Base-by-base conservation (phyloP, 2,888 invertebrate species). In the Agrotis segetum region DNA sequence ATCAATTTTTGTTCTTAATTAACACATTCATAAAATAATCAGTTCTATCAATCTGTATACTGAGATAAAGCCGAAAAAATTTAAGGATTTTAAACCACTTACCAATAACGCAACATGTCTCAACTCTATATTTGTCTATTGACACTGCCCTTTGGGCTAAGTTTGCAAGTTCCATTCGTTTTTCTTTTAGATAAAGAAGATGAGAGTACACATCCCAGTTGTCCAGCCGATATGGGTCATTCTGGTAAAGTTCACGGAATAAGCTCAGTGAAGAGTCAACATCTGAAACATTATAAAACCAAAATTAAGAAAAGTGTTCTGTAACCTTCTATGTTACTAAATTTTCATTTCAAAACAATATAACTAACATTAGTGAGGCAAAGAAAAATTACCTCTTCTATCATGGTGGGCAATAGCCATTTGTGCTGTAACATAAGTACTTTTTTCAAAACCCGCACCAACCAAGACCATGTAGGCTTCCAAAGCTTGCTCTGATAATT, bases 51-150 rank as follows among this genome's bases (percentile, higher is more conserved):
- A 14, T 21, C 17, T 21, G 6, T 40, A 44, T 11, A n/a, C 9
- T 24, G 0, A 53, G n/a, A 40, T 13, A 55, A 5, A 9, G 34
- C 7, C 2, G 19, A n/a, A n/a, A n/a, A n/a, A n/a, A 47, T 19
- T 7, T 17, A 17, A 52, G 14, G 13, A n/a, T 7, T 52, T 52
- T 3, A 53, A 19, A 61, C 9, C 1, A 85, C 94, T 95, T 94
- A 98, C 99, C 99, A 90, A 99, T 98, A 81, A 99, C 99, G 95
- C 99, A 99, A 92, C 99, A 99, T 0, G 99, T 99, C 96, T 99
- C 99, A 29, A 99, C 98, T 84, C 99, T 96, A 91, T 99, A 99
- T 94, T 99, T 99, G 93, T 99, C 99, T 85, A 99, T 98, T 87
- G 98, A 98, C 66, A 98, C 98, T 58, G 99, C 99, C 88, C 98